Conservation (phyloP, 2,888 invertebrate species). For the Malacosoma neustria region DNA sequence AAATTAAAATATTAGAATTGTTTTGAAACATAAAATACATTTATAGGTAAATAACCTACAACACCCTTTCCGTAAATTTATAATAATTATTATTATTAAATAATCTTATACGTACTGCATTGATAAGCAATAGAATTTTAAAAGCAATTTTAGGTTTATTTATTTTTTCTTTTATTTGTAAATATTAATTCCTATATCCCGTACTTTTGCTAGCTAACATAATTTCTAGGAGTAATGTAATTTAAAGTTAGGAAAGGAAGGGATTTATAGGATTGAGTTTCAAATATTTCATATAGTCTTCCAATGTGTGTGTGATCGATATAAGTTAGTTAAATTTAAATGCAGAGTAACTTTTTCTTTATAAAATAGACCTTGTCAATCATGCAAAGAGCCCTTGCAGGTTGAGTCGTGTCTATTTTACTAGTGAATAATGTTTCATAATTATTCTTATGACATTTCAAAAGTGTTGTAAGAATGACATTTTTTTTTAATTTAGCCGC, state of each 20-base stretch:
- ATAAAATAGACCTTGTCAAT: conserved; percentile 39
- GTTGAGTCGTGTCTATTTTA: conserved; percentile 39
- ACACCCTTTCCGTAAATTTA: conserved; percentile 48
- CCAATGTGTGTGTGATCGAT: conserved; percentile 42
- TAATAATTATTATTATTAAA: conserved; percentile 28
- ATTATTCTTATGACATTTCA: conserved; percentile 26
- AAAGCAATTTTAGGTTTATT: conserved; percentile 24
- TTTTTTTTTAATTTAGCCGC: background rate
- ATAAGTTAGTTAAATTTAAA: conserved; percentile 12
- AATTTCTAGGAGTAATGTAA: too few species aligned
- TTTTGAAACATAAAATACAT: conserved; percentile 17
- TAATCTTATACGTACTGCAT: conserved; percentile 42
- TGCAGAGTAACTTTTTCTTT: conserved; percentile 48
- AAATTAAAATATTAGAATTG: conserved; percentile 7
- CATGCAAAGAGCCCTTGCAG: conserved; percentile 56
- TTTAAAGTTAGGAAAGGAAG: too few species aligned
- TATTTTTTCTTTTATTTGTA: conserved; percentile 29
- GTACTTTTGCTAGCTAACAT: too few species aligned
- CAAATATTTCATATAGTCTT: conserved; percentile 59
- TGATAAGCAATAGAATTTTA: conserved; percentile 49
- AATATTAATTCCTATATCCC: too few species aligned
- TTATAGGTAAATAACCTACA: conserved; percentile 39
- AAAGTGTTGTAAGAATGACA: conserved; percentile 6
- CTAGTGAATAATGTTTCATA: conserved; percentile 12
- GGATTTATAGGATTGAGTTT: too few species aligned